Evolutionary conservation across 2,113 vertebrate species (phyloP), one percentile per base, ranked within the genome.

Genomic region (Petaurus breviceps): DNA sequence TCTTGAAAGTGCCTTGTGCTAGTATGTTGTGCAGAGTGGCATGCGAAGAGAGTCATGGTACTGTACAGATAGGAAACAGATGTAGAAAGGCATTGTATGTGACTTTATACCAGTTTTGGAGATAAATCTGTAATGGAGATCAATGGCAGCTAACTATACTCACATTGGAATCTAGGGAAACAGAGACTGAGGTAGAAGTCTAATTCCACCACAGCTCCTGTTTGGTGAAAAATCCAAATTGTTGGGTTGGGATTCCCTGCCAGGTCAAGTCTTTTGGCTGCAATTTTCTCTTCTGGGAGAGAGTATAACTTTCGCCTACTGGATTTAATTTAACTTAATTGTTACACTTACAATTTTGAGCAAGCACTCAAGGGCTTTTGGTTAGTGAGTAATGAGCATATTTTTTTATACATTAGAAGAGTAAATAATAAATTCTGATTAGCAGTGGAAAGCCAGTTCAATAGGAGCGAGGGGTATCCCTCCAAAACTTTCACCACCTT

Each of bases 241-340:
- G 4, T 91, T 92, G 54, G 19, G 47, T 90, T 43, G 50, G 90
- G 49, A 77, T 93, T 52, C n/a, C 23, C 28, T 43, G 8, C 28
- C 43, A 91, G 93, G 14, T 92, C 93, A 92, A 77, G 25, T 77
- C 89, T 46, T 93, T 95, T 97, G 51, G 57, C 61, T 93, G 54
- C 16, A 19, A 22, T 93, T 90, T 90, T 95, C 95, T 50, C 11
- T 96, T 96, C 94, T 47, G 31, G 46, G 46, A 16, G 46, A n/a
- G 25, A 91, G 96, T 94, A 96, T 97, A 94, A 61, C 51, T 11
- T 55, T 96, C 16, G 89, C 47, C 8, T 92, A 22, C 43, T 96
- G 49, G 19, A 95, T 68, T 96, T 97, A 91, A 68, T 94, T 94
- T 68, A 92, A 52, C 4, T 93, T 91, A 91, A 92, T 96, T 94